phyloP scores from a whole-genome alignment of 2,797 vertebrate genomes.

The Monodelphis domestica region DNA sequence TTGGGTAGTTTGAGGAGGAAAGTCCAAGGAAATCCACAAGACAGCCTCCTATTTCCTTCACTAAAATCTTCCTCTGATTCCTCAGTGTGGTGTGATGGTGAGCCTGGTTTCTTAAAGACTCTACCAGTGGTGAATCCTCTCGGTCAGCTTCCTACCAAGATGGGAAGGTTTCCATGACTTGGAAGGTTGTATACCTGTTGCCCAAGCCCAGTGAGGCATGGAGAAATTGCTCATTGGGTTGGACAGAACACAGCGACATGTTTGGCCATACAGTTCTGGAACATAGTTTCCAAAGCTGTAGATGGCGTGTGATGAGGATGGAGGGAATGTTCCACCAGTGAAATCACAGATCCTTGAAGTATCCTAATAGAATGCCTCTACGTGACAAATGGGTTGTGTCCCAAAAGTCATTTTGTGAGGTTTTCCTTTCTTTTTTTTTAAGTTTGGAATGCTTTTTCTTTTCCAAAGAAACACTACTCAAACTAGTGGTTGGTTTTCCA shows the following conservation, averaged over 20 bases:
- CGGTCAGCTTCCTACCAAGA: neutral
- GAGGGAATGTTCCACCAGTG: neutral
- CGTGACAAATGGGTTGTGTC: neutral
- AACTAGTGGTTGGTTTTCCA: neutral
- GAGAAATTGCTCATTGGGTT: neutral
- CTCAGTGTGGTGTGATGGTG: neutral
- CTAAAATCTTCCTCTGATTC: neutral
- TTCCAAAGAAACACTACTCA: neutral
- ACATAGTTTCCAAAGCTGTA: neutral
- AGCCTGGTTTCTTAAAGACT: neutral
- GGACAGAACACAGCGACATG: neutral
- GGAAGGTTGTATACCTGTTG: neutral
- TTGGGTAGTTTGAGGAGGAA: neutral
- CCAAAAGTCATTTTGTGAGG: neutral
- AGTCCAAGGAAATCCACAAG: neutral
- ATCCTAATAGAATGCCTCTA: neutral
- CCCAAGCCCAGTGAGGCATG: neutral
- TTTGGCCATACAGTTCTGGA: neutral
- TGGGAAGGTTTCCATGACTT: neutral
- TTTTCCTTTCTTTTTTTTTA: neutral
- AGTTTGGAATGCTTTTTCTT: neutral
- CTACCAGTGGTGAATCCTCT: neutral
- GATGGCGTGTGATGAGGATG: neutral
- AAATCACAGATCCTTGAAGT: neutral
- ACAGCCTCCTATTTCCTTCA: neutral